These are phyloP conservation scores for Herpetotheres cachinnans DNA, from an alignment of 2,113 vertebrate genomes.

Conservation along the genomic window DNA sequence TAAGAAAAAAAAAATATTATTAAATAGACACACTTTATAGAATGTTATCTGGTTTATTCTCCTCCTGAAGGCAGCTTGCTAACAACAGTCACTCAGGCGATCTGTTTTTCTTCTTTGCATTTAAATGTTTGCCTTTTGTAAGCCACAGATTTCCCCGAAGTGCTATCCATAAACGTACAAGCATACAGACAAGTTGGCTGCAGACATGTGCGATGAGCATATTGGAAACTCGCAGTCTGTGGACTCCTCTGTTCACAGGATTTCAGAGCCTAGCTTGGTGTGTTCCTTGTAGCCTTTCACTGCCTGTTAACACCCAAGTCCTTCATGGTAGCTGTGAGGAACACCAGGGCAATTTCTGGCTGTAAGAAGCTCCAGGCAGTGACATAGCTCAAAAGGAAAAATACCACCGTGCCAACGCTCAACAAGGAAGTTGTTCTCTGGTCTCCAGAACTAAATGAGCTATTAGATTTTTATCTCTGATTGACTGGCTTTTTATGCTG, in stretches of 20 bases:
- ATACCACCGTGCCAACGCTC: not conserved
- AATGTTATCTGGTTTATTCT: constrained; percentile 1
- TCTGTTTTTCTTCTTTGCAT: constrained; percentile 45
- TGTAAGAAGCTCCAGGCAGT: not conserved
- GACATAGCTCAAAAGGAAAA: not conserved
- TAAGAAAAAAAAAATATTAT: not conserved
- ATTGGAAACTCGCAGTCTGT: not conserved
- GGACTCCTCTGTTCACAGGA: not conserved
- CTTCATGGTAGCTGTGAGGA: not conserved
- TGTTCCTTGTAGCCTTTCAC: not conserved
- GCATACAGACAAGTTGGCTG: not conserved
- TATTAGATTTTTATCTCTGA: not conserved
- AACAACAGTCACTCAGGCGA: constrained; percentile 27
- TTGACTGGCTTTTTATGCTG: not conserved
- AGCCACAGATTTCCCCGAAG: constrained; percentile 20
- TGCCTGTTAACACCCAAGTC: not conserved
- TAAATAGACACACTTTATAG: not conserved
- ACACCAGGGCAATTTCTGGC: not conserved
- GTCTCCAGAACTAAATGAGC: not conserved
- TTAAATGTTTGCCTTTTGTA: constrained; percentile 49
- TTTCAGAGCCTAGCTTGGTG: not conserved
- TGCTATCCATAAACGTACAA: not conserved
- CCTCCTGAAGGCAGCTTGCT: not conserved
- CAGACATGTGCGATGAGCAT: not conserved
- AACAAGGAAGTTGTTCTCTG: not conserved